phyloP scores from a whole-genome alignment of 2,113 vertebrate species.

The Spermophilus dauricus region DNA sequence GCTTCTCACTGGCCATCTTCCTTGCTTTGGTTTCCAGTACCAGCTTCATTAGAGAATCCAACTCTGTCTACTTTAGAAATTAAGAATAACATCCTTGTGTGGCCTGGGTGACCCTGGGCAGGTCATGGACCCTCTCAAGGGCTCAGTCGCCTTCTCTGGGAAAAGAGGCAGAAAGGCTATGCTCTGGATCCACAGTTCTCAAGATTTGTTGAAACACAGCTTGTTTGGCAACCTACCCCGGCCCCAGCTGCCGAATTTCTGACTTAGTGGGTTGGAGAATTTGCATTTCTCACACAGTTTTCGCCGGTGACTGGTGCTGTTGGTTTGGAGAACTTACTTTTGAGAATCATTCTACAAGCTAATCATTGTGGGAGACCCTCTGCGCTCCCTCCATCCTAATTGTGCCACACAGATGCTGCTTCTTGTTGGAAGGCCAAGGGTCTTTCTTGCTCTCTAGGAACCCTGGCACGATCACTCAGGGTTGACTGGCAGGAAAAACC shows the following conservation, averaged over 20 bases:
- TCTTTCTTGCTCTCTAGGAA: not conserved
- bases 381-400: not conserved
- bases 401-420: not conserved
- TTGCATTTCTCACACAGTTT: not conserved
- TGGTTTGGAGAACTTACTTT: not conserved
- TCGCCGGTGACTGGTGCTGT: accelerated
- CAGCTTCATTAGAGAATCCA: not conserved
- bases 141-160: not conserved
- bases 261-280: not conserved
- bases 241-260: not conserved
- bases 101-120: not conserved
- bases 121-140: not conserved
- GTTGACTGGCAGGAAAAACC: not conserved
- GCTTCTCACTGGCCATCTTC: not conserved
- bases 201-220: not conserved
- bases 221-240: too few species aligned
- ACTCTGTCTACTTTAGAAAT: not conserved
- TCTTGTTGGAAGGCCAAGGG: not conserved
- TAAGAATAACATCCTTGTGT: not conserved
- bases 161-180: not conserved
- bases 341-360: not conserved
- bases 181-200: not conserved
- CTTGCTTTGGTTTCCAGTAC: not conserved
- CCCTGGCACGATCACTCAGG: not conserved
- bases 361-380: not conserved